These are phyloP conservation scores for Stenichneumon culpator DNA, from an alignment of 2,888 invertebrate species.

Conservation along the genomic window DNA sequence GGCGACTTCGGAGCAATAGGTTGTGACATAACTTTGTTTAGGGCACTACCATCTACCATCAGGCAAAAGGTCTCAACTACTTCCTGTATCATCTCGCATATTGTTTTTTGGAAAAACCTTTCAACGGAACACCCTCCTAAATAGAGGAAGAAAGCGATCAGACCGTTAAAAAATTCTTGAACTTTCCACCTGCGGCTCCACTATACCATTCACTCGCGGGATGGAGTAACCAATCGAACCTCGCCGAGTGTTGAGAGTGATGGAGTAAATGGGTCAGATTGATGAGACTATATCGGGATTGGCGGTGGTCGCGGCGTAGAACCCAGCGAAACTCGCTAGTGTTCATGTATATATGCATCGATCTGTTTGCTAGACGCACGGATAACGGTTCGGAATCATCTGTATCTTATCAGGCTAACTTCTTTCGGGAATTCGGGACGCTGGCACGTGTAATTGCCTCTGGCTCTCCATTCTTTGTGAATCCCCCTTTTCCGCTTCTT, in stretches of 20 bases:
- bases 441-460: constrained; percentile 72
- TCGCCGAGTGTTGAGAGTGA: constrained; percentile 16
- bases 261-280: constrained; percentile 43
- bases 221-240: not conserved
- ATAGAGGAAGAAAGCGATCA: not conserved
- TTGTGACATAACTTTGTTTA: too few species aligned
- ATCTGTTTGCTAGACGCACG: constrained; percentile 36
- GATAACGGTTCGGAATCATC: constrained; percentile 4
- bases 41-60: too few species aligned
- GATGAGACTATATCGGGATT: constrained; percentile 29
- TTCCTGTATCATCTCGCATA: too few species aligned
- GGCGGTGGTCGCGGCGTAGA: not conserved
- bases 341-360: not conserved
- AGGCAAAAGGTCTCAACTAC: too few species aligned
- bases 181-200: not conserved
- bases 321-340: not conserved
- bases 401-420: constrained; percentile 31
- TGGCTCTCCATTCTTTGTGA: constrained; percentile 31
- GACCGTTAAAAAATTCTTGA: not conserved
- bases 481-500: constrained; percentile 5
- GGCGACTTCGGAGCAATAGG: too few species aligned
- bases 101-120: too few species aligned
- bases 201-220: not conserved
- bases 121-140: too few species aligned
- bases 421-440: constrained; percentile 73